Percentiles rank a stretch among this genome's conserved stretches.
These are phyloP conservation scores for Pristionchus arcanus DNA, from an alignment of 2,888 invertebrate genomes.

Conservation along the genomic window DNA sequence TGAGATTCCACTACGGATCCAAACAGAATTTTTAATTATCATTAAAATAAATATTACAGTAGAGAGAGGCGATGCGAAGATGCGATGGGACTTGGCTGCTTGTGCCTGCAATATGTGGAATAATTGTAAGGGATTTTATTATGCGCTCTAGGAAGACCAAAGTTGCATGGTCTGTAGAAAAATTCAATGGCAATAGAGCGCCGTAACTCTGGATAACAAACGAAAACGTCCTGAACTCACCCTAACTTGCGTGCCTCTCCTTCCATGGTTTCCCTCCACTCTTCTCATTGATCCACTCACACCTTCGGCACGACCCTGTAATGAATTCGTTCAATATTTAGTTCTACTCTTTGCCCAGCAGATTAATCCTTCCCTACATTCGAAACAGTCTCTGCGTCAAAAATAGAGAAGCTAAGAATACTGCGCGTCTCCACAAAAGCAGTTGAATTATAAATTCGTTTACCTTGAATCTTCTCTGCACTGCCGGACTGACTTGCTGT, in stretches of 20 bases:
- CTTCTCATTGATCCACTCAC: constrained; percentile 21
- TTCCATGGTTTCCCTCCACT: constrained; percentile 35
- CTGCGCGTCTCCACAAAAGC: too few relatives aligned
- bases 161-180: too few relatives aligned
- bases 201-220: too few relatives aligned
- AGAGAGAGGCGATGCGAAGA: constrained; percentile 5
- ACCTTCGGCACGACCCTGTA: constrained; percentile 7
- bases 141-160: too few relatives aligned
- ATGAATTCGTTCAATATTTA: too few relatives aligned
- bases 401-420: too few relatives aligned
- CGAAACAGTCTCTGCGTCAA: neutral
- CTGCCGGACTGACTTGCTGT: constrained; percentile 3
- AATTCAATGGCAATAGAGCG: too few relatives aligned
- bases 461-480: constrained; percentile 32
- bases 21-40: too few relatives aligned
- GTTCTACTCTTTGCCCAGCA: too few relatives aligned
- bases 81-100: constrained; percentile 38
- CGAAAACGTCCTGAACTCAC: neutral
- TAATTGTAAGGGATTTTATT: too few relatives aligned
- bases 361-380: too few relatives aligned
- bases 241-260: neutral
- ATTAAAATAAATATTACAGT: neutral
- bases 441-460: neutral
- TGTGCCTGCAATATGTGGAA: neutral
- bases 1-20: too few relatives aligned